Conservation (phyloP, 2,797 vertebrate genomes). For the Setipinna tenuifilis region DNA sequence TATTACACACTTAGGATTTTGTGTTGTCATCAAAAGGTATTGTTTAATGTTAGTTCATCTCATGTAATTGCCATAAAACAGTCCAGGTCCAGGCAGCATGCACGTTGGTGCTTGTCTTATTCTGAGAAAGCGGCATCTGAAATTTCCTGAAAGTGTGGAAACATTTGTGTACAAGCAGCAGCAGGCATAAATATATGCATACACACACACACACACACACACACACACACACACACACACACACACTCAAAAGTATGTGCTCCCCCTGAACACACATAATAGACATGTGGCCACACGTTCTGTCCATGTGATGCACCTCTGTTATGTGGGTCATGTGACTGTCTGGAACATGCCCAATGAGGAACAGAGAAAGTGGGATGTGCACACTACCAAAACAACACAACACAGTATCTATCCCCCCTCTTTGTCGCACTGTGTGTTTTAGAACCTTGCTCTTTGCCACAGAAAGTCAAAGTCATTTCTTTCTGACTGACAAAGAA, state of each 20-base stretch:
- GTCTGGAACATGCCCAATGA: not conserved
- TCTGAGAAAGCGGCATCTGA: not conserved
- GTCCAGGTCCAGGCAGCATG: not conserved
- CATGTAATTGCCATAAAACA: not conserved
- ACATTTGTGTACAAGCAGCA: not conserved
- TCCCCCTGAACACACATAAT: not conserved
- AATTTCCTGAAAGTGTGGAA: not conserved
- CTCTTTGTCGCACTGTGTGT: not conserved
- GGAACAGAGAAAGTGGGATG: not conserved
- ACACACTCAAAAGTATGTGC: not conserved
- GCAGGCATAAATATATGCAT: not conserved
- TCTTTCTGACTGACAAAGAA: not conserved
- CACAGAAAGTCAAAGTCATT: not conserved
- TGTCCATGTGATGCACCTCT: not conserved
- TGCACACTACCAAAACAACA: not conserved
- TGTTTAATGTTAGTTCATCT: not conserved
- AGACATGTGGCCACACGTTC: not conserved
- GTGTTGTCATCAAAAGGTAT: not conserved
- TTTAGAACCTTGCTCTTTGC: not conserved
- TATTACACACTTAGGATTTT: not conserved
- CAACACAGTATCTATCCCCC: not conserved
- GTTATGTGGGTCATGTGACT: conserved; percentile 6
- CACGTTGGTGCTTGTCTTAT: not conserved
- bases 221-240: not conserved
- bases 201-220: not conserved